These are phyloP conservation scores for Dorcus parallelipipedus DNA, from an alignment of 2,888 invertebrate species.

Conservation along the genomic window DNA sequence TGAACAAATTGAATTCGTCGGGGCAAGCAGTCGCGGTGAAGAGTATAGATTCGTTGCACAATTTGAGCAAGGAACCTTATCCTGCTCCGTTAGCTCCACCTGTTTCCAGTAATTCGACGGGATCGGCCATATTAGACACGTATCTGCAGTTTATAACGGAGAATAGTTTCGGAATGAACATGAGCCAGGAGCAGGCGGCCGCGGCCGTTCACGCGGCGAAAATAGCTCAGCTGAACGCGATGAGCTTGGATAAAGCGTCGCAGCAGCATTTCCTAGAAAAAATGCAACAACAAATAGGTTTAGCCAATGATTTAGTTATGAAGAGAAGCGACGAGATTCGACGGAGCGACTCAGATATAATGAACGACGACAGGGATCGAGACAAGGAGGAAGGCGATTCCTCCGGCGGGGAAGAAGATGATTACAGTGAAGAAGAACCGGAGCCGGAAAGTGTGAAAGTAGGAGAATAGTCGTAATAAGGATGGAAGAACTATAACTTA, in stretches of 20 bases:
- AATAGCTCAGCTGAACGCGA: constrained; percentile 72
- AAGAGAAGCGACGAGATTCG: constrained; percentile 51
- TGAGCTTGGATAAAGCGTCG: constrained; percentile 50
- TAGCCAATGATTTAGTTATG: constrained; percentile 56
- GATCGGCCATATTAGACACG: constrained; percentile 79
- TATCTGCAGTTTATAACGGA: constrained; percentile 86
- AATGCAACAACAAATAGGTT: constrained; percentile 61
- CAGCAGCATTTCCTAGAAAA: constrained; percentile 63
- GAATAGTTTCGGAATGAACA: constrained; percentile 68
- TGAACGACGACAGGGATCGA: constrained; percentile 50
- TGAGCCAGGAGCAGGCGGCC: constrained; percentile 64
- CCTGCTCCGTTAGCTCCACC: constrained; percentile 57
- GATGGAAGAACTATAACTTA: constrained; percentile 28
- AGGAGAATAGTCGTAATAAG: constrained; percentile 41
- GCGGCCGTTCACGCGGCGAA: constrained; percentile 76
- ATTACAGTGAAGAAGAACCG: constrained; percentile 52
- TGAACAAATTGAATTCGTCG: constrained; percentile 49
- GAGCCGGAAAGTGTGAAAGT: constrained; percentile 51
- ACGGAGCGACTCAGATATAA: constrained; percentile 55
- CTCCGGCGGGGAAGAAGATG: constrained; percentile 57
- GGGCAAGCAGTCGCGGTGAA: constrained; percentile 62
- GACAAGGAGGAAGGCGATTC: constrained; percentile 51
- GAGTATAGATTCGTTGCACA: constrained; percentile 62
- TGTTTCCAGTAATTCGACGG: constrained; percentile 54
- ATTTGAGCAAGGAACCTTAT: constrained; percentile 64